Base-by-base conservation (phyloP, 2,888 invertebrate species). In the Mesorhabditis belari region DNA sequence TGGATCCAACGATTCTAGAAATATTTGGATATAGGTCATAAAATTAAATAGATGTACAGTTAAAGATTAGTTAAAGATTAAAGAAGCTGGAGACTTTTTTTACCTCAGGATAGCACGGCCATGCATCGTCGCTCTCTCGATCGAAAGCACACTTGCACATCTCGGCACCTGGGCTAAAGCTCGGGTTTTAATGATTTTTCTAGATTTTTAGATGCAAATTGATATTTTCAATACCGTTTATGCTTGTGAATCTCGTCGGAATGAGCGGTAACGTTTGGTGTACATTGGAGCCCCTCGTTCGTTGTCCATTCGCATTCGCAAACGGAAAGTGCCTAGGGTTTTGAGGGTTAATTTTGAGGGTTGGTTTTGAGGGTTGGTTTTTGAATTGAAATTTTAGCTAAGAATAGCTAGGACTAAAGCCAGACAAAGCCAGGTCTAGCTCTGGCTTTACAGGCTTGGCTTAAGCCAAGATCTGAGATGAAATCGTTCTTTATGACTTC, bases 131-230 rank as follows among this genome's bases (percentile, higher is more conserved):
- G 50, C 67, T 71, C 25, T 61, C 61, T 50, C 76, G 62, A 65
- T 77, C 77, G 55, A 77, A 77, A 17, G 77, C 77, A 57, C 77
- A 77, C 27, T 75, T 65, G 57, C 77, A 77, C 60, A 62, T 64
- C 27, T 63, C 61, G 21, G 65, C 64, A 19, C 62, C 66, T 9
- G 44, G 44, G 12, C 44, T 35, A 35, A 35, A 35, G 35, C n/a
- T 1, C n/a, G n/a, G n/a, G n/a, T 23, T 27, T 57, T 17, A 5
- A 26, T 2, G 63, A 63, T 49, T 50, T 53, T 25, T 62, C 49
- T 23, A 50, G 5, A 54, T 5, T 5, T 55, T 29, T 24, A 57
- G 4, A 57, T 5, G 12, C 27, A 19, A 12, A 9, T 35, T 17
- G 44, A 9, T 9, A 35, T 17, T 17, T 35, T n/a, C 44, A 35